Conservation (phyloP, 2,888 invertebrate species). For the Piscicola geometra region DNA sequence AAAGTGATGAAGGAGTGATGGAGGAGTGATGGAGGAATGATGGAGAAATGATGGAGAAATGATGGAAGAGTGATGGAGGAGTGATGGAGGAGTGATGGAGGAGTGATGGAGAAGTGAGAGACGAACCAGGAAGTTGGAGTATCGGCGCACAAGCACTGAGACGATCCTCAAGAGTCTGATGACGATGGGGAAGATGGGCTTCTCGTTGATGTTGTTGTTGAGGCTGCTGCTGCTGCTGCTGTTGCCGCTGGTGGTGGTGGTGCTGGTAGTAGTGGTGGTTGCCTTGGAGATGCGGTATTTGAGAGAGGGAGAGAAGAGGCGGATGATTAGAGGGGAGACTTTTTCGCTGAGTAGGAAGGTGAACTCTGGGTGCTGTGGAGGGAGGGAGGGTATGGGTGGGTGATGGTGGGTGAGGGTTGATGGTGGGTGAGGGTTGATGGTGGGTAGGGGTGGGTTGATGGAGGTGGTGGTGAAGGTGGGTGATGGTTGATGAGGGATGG, state of each 20-base stretch:
- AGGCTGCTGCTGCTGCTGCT: neutral
- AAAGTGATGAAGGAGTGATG: too few species aligned
- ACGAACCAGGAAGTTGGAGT: slow-evolving; percentile 78
- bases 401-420: neutral
- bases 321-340: slow-evolving; percentile 95
- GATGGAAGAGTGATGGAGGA: neutral
- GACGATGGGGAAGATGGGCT: slow-evolving; percentile 93
- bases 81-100: neutral
- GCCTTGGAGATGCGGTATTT: slow-evolving; percentile 68
- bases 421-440: neutral
- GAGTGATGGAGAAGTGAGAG: neutral
- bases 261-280: slow-evolving; percentile 46
- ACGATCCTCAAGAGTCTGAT: slow-evolving; percentile 89
- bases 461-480: too few species aligned
- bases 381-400: neutral
- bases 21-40: too few species aligned
- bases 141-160: slow-evolving; percentile 84
- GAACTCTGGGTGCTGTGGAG: slow-evolving; percentile 78
- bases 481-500: neutral
- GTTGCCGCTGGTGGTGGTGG: neutral
- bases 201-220: slow-evolving; percentile 62
- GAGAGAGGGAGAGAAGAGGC: slow-evolving; percentile 95
- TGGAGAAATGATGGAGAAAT: too few species aligned
- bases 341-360: slow-evolving; percentile 88
- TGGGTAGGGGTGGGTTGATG: too few species aligned